A percentile compares a stretch with the other conserved stretches of the same genome.
phyloP scores from a whole-genome alignment of 2,888 invertebrate genomes.

The Meganola albula region DNA sequence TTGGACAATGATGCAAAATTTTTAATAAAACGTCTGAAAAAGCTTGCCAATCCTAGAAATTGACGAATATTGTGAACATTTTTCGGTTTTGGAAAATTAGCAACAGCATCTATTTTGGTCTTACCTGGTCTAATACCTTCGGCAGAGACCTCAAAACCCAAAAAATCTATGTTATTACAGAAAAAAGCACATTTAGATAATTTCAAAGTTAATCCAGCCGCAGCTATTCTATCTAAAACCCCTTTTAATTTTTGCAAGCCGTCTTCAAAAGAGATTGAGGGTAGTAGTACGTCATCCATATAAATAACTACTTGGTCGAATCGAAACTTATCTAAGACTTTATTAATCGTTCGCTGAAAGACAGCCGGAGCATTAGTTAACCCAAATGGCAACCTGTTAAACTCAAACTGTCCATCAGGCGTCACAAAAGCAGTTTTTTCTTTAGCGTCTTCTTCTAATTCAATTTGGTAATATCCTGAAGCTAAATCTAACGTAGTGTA shows the following conservation, averaged over 20 bases:
- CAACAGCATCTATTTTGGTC: neutral
- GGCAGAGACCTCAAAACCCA: neutral
- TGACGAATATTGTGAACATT: neutral
- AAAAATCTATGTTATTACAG: neutral
- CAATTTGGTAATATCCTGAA: neutral
- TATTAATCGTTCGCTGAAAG: neutral
- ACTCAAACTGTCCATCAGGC: neutral
- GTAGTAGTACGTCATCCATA: constrained; percentile 1
- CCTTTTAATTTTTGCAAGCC: neutral
- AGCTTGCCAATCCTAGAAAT: neutral
- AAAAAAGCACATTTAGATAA: neutral
- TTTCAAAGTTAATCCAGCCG: neutral
- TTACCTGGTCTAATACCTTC: neutral
- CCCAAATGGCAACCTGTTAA: neutral
- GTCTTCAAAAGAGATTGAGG: neutral
- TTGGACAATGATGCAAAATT: neutral
- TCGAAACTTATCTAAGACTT: neutral
- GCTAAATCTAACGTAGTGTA: neutral
- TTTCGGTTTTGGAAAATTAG: neutral
- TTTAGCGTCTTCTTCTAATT: neutral
- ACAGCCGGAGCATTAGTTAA: neutral
- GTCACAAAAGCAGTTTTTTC: neutral
- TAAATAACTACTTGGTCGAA: neutral
- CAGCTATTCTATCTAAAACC: neutral
- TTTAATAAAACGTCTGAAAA: neutral